A percentile compares a stretch with the other conserved stretches of the same genome.
These are phyloP conservation scores for Nomada goodeniana DNA, from an alignment of 2,888 invertebrate genomes.

Conservation along the genomic window DNA sequence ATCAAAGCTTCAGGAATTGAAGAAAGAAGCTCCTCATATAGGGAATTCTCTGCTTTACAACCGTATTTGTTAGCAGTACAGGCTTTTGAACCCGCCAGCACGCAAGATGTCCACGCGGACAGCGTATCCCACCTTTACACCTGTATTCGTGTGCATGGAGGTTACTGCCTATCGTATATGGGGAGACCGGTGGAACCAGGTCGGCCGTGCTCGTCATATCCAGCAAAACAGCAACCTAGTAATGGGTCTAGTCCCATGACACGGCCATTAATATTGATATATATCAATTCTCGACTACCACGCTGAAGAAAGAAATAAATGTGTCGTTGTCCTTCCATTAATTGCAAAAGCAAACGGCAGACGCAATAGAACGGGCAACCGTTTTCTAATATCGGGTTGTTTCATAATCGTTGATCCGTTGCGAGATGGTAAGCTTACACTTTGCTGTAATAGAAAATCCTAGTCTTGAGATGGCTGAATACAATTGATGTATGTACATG, in stretches of 20 bases:
- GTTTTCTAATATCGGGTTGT: background rate
- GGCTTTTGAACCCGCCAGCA: conserved; percentile 80
- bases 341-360: conserved; percentile 1
- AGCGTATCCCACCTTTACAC: conserved; percentile 77
- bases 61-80: conserved; percentile 77
- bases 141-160: conserved; percentile 78
- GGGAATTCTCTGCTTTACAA: conserved; percentile 51
- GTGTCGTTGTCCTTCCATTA: conserved; percentile 10
- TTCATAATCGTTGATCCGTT: too few relatives aligned
- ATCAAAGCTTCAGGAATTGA: conserved; percentile 61
- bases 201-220: conserved; percentile 62
- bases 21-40: conserved; percentile 45
- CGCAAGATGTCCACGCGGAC: conserved; percentile 73
- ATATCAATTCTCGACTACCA: conserved; percentile 27
- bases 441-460: background rate
- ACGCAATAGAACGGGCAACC: background rate
- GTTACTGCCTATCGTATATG: conserved; percentile 76
- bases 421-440: too few relatives aligned
- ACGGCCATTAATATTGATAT: conserved; percentile 51
- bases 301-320: conserved; percentile 15
- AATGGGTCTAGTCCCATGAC: conserved; percentile 45
- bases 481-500: too few relatives aligned
- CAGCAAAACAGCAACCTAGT: conserved; percentile 70
- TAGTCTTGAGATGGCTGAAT: background rate
- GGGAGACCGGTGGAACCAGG: conserved; percentile 75